Percentiles rank a stretch among this genome's conserved stretches.
These are phyloP conservation scores for Cardiocondyla obscurior DNA, from an alignment of 1,140 invertebrate species.

Conservation along the genomic window DNA sequence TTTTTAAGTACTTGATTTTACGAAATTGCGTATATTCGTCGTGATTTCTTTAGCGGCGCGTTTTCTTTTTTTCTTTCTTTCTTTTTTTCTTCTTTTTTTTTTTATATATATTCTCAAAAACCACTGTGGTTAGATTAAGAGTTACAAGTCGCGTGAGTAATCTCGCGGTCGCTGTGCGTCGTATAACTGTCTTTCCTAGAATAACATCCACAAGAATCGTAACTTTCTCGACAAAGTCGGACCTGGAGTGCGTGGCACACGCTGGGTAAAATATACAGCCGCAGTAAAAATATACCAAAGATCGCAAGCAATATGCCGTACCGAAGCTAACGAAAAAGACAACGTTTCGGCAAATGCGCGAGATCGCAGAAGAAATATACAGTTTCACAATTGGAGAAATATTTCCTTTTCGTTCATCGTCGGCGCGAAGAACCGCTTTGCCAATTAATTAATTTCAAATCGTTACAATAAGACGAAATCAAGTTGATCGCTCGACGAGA, in stretches of 20 bases:
- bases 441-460: not conserved
- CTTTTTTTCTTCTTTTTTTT: not conserved
- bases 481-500: no score
- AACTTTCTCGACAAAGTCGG: constrained; percentile 40
- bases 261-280: constrained; percentile 37
- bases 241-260: not conserved
- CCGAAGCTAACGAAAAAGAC: not conserved
- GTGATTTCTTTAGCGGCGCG: not conserved
- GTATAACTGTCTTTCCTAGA: constrained; percentile 47
- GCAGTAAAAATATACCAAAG: constrained; percentile 51
- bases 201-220: constrained; percentile 45
- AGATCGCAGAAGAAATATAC: constrained; percentile 27
- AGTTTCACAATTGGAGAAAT: not conserved
- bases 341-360: not conserved
- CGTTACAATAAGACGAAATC: not conserved
- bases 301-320: constrained; percentile 26
- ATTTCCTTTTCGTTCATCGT: not conserved
- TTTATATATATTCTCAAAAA: not conserved
- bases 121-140: constrained; percentile 16
- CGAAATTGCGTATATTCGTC: not conserved
- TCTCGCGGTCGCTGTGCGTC: constrained; percentile 5
- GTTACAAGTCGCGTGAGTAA: constrained; percentile 34
- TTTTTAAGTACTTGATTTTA: not conserved
- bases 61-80: not conserved
- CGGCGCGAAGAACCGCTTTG: not conserved